phyloP scores from a whole-genome alignment of 2,797 vertebrate species.

The Argentina silus region DNA sequence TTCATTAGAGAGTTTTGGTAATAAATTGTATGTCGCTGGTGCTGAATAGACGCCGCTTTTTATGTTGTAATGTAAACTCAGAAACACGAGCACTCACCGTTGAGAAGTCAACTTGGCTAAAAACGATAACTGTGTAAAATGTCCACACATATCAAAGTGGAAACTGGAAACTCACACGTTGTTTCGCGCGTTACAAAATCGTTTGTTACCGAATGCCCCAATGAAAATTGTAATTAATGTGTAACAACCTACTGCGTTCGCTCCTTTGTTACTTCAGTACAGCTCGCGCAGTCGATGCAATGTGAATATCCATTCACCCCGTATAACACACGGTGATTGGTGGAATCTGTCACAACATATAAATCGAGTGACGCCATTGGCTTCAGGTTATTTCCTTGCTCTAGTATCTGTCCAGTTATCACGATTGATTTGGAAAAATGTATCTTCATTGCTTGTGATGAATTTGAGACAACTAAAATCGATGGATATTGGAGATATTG shows the following conservation, averaged over 20 bases:
- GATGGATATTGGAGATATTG: neutral
- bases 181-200: neutral
- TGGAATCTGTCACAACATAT: constrained; percentile 33
- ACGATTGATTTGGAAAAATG: neutral
- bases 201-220: neutral
- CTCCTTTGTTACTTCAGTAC: constrained; percentile 68
- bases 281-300: constrained; percentile 39
- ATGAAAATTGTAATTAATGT: neutral
- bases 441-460: neutral
- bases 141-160: neutral
- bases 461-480: neutral
- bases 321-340: constrained; percentile 59
- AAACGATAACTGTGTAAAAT: constrained; percentile 28
- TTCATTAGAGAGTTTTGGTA: too few relatives aligned
- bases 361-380: constrained; percentile 52
- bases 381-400: neutral
- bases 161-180: neutral
- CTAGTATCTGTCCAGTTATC: neutral
- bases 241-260: constrained; percentile 1
- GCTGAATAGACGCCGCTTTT: neutral
- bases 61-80: constrained; percentile 2
- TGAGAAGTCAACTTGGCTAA: constrained; percentile 38
- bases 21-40: neutral
- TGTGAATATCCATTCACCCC: constrained; percentile 52
- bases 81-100: constrained; percentile 59